A percentile compares a stretch with the other conserved stretches of the same genome.
phyloP scores from a whole-genome alignment of 2,888 invertebrate genomes.

The Erebia palarica region DNA sequence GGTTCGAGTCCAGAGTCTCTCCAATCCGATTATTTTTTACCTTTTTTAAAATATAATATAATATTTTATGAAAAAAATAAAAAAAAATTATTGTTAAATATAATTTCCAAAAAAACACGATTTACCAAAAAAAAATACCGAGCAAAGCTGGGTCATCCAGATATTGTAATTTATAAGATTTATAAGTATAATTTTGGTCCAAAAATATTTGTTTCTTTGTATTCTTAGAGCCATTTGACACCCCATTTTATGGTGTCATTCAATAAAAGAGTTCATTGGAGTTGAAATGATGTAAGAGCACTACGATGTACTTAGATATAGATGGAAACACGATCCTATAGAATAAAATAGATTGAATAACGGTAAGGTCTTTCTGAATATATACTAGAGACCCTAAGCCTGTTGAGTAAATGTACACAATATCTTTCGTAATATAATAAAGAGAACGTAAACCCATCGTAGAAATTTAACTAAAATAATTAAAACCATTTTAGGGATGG shows the following conservation, averaged over 20 bases:
- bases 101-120: too few relatives aligned
- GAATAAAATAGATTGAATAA: background rate
- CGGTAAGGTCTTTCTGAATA: background rate
- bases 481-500: too few relatives aligned
- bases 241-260: constrained; percentile 61
- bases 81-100: too few relatives aligned
- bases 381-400: background rate
- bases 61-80: too few relatives aligned
- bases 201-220: constrained; percentile 47
- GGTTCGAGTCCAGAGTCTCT: too few relatives aligned
- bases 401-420: background rate
- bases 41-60: too few relatives aligned
- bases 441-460: too few relatives aligned
- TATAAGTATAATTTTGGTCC: constrained; percentile 45
- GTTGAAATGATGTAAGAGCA: constrained; percentile 30
- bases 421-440: too few relatives aligned
- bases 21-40: too few relatives aligned
- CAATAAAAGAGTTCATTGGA: constrained; percentile 58
- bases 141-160: too few relatives aligned
- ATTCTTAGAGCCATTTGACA: constrained; percentile 57
- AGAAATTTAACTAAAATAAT: too few relatives aligned
- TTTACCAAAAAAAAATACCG: too few relatives aligned
- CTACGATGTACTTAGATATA: background rate
- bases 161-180: constrained; percentile 47
- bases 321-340: background rate